Evolutionary conservation across 2,797 vertebrate genomes (phyloP).

Genomic region (Garrulus glandarius): DNA sequence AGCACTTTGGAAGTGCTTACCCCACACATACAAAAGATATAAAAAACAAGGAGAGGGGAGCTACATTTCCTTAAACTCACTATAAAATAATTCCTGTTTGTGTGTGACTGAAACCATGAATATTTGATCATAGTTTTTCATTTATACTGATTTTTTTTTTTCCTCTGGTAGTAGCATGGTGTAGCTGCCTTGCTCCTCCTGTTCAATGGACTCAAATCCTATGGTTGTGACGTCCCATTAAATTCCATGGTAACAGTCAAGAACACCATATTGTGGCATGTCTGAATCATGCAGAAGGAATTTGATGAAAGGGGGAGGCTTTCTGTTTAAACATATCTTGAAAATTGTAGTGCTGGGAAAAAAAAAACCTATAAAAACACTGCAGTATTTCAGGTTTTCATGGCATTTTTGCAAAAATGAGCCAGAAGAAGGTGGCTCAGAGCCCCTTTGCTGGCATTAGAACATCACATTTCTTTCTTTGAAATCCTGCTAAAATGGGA

Average conservation of each 20-base stretch:
- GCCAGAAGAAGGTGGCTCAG: neutral
- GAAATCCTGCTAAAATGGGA: neutral
- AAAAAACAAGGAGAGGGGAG: neutral
- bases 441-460: neutral
- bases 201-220: conserved; percentile 14
- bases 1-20: conserved; percentile 2
- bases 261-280: conserved; percentile 44
- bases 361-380: neutral
- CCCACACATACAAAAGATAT: neutral
- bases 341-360: neutral
- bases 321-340: conserved; percentile 49
- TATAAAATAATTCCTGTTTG: neutral
- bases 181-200: neutral
- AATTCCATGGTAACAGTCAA: conserved; percentile 54
- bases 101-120: neutral
- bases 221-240: conserved; percentile 7
- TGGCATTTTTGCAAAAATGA: neutral
- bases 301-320: conserved; percentile 42
- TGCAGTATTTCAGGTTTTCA: neutral
- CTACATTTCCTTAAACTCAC: neutral
- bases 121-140: neutral
- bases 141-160: neutral
- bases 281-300: conserved; percentile 63
- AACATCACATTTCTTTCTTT: neutral
- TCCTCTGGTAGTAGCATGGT: neutral